A percentile compares a stretch with the other conserved stretches of the same genome.
phyloP scores from a whole-genome alignment of 2,113 vertebrate species.

The Stomatorhinus ivindoensis region DNA sequence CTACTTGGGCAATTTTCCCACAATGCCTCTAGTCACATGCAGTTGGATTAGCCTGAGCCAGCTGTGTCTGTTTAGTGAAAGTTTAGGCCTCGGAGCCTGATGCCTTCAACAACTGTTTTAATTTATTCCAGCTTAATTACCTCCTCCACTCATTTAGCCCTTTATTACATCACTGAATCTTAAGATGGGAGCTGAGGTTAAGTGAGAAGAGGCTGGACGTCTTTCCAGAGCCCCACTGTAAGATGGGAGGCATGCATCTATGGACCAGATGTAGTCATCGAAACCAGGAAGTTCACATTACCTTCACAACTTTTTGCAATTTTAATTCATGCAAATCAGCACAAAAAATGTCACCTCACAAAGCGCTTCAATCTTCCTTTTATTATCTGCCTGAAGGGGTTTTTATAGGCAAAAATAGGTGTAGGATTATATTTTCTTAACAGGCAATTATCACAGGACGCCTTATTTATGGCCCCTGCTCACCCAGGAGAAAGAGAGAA shows the following conservation, averaged over 20 bases:
- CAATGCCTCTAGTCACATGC: neutral
- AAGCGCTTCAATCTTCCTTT: constrained; percentile 4
- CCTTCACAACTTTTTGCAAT: constrained; percentile 12
- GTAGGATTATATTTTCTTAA: constrained; percentile 26
- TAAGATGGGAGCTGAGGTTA: constrained; percentile 10
- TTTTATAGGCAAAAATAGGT: constrained; percentile 8
- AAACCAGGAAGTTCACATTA: neutral
- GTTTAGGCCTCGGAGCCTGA: neutral
- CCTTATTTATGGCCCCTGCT: constrained; percentile 18
- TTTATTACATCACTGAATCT: constrained; percentile 6
- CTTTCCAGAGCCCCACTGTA: neutral
- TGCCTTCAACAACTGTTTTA: neutral
- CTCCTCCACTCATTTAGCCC: neutral
- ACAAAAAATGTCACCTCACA: constrained; percentile 15
- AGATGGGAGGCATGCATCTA: neutral
- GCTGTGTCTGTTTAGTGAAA: neutral
- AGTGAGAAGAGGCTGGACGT: neutral
- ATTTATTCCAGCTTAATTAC: constrained; percentile 11
- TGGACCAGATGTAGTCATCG: neutral
- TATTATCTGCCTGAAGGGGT: constrained; percentile 7
- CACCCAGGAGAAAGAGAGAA: constrained; percentile 24
- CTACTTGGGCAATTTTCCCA: neutral
- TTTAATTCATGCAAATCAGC: constrained; percentile 23
- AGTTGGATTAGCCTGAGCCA: neutral
- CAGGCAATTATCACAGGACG: constrained; percentile 28